These are phyloP conservation scores for Aleiodes testaceus DNA, from an alignment of 2,888 invertebrate genomes.

Conservation along the genomic window DNA sequence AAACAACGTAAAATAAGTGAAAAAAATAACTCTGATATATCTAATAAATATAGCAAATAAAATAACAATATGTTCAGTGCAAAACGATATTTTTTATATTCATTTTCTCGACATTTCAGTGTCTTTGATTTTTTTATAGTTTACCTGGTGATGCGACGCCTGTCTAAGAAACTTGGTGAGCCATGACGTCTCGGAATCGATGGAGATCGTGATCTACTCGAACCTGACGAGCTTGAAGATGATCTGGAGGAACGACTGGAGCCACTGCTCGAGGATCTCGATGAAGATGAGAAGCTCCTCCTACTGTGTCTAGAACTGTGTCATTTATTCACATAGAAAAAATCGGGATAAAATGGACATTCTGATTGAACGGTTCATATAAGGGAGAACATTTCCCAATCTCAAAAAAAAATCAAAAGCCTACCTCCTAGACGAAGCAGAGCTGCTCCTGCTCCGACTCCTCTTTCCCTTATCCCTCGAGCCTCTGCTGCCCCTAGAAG, in stretches of 20 bases:
- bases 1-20: conserved; percentile 47
- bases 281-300: conserved; percentile 69
- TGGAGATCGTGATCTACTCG: conserved; percentile 82
- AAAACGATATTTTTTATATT: conserved; percentile 20
- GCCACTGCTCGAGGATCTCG: conserved; percentile 74
- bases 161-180: conserved; percentile 94
- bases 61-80: conserved; percentile 49
- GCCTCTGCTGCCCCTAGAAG: conserved; percentile 59
- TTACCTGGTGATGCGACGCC: conserved; percentile 96
- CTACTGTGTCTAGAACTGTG: conserved; percentile 65
- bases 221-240: conserved; percentile 67
- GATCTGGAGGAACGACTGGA: conserved; percentile 77
- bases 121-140: neutral
- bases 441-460: conserved; percentile 62
- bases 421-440: conserved; percentile 66
- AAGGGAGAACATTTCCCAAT: neutral
- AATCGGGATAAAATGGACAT: too few species aligned
- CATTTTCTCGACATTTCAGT: neutral
- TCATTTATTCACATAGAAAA: neutral
- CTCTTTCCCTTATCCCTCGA: conserved; percentile 61
- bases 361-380: too few species aligned
- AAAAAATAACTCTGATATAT: conserved; percentile 38
- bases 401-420: neutral
- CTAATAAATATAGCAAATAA: conserved; percentile 39
- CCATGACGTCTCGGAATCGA: conserved; percentile 94